Percentiles rank a stretch among this genome's conserved stretches.
These are phyloP conservation scores for Zhuqinia jingwanae DNA, from an alignment of 2,888 invertebrate species.

Conservation along the genomic window DNA sequence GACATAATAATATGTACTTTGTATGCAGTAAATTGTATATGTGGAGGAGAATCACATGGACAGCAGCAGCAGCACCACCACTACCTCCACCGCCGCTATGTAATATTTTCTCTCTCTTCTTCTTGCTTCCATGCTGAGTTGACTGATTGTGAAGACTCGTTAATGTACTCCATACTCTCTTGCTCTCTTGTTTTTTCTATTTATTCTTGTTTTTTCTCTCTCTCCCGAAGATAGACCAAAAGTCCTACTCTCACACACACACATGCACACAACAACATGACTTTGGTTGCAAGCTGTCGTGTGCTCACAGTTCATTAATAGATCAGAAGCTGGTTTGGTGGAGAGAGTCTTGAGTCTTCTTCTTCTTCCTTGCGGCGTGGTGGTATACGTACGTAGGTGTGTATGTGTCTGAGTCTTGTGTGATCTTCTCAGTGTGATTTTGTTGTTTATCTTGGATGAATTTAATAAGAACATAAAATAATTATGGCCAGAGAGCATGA, in stretches of 20 bases:
- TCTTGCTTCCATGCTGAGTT: too few relatives aligned
- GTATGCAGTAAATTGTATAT: neutral
- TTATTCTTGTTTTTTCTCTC: neutral
- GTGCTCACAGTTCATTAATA: conserved; percentile 39
- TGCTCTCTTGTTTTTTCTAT: neutral
- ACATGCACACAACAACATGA: too few relatives aligned
- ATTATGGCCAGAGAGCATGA: neutral
- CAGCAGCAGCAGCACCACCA: conserved; percentile 12
- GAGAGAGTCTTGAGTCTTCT: neutral
- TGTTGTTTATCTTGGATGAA: neutral
- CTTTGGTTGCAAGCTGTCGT: conserved; percentile 33
- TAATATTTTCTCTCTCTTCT: conserved; percentile 7
- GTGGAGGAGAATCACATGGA: conserved; percentile 9
- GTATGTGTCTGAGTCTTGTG: neutral
- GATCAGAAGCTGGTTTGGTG: conserved; percentile 24
- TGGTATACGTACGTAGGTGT: neutral
- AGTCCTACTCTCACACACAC: too few relatives aligned
- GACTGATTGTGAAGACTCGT: neutral
- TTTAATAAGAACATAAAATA: neutral
- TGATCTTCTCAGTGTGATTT: too few relatives aligned
- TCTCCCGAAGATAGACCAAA: conserved; percentile 11
- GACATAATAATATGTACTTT: neutral
- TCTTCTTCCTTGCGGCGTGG: neutral
- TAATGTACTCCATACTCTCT: neutral
- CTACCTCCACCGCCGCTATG: neutral